Evolutionary conservation across 2,797 vertebrate species (phyloP).

Genomic region (Dendrocincla tyrannina): DNA sequence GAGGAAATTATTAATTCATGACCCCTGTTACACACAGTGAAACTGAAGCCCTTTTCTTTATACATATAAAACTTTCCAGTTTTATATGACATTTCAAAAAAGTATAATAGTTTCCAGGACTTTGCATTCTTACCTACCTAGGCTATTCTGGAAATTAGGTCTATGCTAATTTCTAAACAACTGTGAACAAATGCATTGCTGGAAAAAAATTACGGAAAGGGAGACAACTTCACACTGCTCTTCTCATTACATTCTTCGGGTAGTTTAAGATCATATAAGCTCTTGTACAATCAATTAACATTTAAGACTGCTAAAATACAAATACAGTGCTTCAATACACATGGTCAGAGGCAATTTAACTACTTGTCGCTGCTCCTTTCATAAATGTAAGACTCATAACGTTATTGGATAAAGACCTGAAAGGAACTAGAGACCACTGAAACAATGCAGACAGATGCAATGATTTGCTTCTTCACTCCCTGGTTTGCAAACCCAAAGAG

Average conservation of each 20-base stretch:
- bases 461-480: neutral
- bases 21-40: neutral
- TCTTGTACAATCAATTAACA: neutral
- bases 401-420: neutral
- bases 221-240: neutral
- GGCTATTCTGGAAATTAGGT: neutral
- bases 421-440: neutral
- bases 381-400: neutral
- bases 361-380: neutral
- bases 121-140: neutral
- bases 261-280: neutral
- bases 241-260: neutral
- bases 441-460: neutral
- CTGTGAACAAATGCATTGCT: neutral
- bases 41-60: neutral
- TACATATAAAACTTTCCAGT: neutral
- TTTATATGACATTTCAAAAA: neutral
- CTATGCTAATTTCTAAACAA: neutral
- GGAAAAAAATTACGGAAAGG: neutral
- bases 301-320: neutral
- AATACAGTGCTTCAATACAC: neutral
- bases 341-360: neutral
- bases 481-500: neutral
- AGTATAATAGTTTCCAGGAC: neutral
- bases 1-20: neutral